Conservation (phyloP, 2,113 vertebrate species). For the Saguinus imperator region DNA sequence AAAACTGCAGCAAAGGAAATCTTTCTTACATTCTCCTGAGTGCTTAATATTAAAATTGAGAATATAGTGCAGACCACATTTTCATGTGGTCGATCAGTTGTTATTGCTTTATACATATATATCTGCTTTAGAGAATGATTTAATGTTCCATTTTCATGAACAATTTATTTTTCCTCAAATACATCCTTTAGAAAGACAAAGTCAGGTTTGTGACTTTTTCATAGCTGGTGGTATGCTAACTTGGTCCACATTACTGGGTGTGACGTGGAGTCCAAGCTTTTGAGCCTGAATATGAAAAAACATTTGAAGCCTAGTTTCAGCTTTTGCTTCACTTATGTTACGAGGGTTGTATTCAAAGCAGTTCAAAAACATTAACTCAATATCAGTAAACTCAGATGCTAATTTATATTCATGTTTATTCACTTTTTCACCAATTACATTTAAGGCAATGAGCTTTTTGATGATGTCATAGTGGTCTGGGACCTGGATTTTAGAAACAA, state of each 20-base stretch:
- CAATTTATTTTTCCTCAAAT: conserved; percentile 75
- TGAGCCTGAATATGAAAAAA: conserved; percentile 93
- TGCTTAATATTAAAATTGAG: conserved; percentile 87
- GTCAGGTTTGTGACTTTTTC: conserved; percentile 92
- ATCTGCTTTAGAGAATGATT: conserved; percentile 82
- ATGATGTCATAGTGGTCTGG: conserved; percentile 99
- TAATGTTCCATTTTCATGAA: conserved; percentile 85
- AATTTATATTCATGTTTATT: conserved; percentile 99
- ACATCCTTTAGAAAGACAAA: conserved; percentile 85
- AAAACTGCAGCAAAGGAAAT: conserved; percentile 89
- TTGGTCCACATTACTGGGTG: conserved; percentile 82
- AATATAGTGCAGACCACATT: conserved; percentile 91
- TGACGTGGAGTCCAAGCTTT: conserved; percentile 89
- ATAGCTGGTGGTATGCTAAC: conserved; percentile 63
- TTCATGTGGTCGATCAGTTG: conserved; percentile 84
- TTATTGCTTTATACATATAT: conserved; percentile 85
- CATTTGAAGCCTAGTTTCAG: conserved; percentile 92
- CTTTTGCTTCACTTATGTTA: conserved; percentile 95
- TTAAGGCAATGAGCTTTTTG: conserved; percentile 97
- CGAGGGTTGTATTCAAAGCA: conserved; percentile 97
- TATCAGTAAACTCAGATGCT: conserved; percentile 92
- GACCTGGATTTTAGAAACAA: conserved; percentile 97
- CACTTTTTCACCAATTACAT: conserved; percentile 97
- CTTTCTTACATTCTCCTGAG: conserved; percentile 91
- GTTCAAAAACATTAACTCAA: conserved; percentile 98